Percentiles rank a stretch among this genome's conserved stretches.
Evolutionary conservation across 2,113 vertebrate genomes (phyloP).

Genomic region (Pelobates fuscus): DNA sequence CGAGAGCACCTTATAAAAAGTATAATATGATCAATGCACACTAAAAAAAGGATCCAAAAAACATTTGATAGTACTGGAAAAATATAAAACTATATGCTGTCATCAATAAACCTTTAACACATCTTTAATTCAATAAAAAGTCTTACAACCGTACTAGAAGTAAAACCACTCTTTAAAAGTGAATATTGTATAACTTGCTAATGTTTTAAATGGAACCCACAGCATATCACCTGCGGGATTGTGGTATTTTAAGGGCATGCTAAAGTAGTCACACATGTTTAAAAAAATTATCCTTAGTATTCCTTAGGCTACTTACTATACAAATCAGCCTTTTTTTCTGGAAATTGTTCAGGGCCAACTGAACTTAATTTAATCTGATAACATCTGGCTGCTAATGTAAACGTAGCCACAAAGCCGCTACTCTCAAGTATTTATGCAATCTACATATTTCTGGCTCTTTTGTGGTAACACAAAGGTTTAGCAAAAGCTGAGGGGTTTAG

Average conservation of each 20-base stretch:
- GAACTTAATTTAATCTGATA: slow-evolving; percentile 32
- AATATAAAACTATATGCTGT: too few relatives aligned
- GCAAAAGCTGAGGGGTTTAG: not conserved
- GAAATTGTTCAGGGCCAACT: slow-evolving; percentile 35
- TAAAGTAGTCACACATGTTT: slow-evolving; percentile 39
- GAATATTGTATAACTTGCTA: slow-evolving; percentile 25
- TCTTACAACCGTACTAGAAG: too few relatives aligned
- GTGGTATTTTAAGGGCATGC: slow-evolving; percentile 33
- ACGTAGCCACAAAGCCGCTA: slow-evolving; percentile 30
- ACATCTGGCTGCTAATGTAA: slow-evolving; percentile 30
- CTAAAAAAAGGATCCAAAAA: too few relatives aligned
- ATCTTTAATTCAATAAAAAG: too few relatives aligned
- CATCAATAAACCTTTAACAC: too few relatives aligned
- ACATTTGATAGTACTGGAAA: too few relatives aligned
- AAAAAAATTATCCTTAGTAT: slow-evolving; percentile 37
- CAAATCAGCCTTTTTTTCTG: slow-evolving; percentile 29
- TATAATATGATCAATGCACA: too few relatives aligned
- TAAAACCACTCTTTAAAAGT: slow-evolving; percentile 11
- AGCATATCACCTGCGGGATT: slow-evolving; percentile 26
- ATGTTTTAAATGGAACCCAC: slow-evolving; percentile 37
- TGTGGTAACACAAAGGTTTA: not conserved
- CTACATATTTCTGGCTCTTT: not conserved
- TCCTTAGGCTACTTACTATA: slow-evolving; percentile 22
- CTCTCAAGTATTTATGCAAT: slow-evolving; percentile 1
- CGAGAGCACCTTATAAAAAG: too few relatives aligned